A percentile compares a stretch with the other conserved stretches of the same genome.
phyloP scores from a whole-genome alignment of 2,797 vertebrate genomes.

The Rousettus madagascariensis region DNA sequence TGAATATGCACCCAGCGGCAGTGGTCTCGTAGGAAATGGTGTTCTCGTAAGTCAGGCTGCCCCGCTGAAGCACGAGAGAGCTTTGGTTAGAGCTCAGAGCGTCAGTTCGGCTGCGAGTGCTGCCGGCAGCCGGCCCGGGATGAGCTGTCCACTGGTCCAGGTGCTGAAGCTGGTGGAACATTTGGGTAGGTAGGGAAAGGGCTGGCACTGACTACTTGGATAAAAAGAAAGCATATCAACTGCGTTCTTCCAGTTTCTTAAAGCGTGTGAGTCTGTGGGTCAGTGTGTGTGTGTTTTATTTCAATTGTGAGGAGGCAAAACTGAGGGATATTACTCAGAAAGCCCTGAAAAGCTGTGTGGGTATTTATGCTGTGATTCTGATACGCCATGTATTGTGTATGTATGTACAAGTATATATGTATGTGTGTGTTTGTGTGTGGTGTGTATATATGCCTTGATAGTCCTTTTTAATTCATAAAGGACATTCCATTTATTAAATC shows the following conservation, averaged over 20 bases:
- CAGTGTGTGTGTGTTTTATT: constrained; percentile 26
- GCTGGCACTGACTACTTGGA: constrained; percentile 36
- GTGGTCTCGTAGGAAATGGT: constrained; percentile 81
- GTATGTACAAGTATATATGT: constrained; percentile 60
- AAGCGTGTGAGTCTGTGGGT: constrained; percentile 28
- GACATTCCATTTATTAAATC: constrained; percentile 48
- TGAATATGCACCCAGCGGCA: constrained; percentile 83
- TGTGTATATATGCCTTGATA: not conserved
- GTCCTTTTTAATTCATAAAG: constrained; percentile 59
- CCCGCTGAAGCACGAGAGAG: constrained; percentile 78
- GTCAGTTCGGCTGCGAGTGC: constrained; percentile 78
- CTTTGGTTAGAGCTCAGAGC: constrained; percentile 82
- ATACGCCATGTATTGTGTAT: not conserved
- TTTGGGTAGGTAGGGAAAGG: constrained; percentile 73
- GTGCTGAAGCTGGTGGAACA: constrained; percentile 82
- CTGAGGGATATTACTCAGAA: constrained; percentile 57
- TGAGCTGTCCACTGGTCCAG: constrained; percentile 82
- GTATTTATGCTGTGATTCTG: constrained; percentile 51
- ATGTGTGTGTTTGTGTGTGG: constrained; percentile 66
- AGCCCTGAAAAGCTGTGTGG: constrained; percentile 72
- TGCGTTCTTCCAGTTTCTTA: constrained; percentile 65
- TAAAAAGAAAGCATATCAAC: constrained; percentile 43
- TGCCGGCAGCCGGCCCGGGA: constrained; percentile 57
- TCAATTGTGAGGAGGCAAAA: constrained; percentile 52
- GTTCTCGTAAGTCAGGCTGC: constrained; percentile 81